Evolutionary conservation across 2,888 invertebrate species (phyloP).

Genomic region (Chironomus riparius): DNA sequence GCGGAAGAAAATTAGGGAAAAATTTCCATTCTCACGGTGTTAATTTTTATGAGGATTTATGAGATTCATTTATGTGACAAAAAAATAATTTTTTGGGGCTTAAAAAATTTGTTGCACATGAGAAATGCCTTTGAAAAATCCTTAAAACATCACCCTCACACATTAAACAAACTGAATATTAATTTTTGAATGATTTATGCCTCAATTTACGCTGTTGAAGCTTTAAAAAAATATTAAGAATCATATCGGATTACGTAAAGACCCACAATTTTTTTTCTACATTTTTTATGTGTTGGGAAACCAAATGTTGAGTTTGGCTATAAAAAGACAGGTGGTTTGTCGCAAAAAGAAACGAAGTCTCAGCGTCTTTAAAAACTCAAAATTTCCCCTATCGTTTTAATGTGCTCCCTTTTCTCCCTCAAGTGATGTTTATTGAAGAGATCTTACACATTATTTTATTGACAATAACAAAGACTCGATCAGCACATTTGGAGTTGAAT

Average conservation of each 20-base stretch:
- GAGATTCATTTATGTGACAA: neutral
- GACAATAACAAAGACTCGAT: neutral
- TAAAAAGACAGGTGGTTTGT: conserved; percentile 27
- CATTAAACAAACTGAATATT: neutral
- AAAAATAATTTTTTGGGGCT: neutral
- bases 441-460: too few species aligned
- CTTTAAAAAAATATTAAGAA: neutral
- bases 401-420: neutral
- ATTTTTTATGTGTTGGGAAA: conserved; percentile 4
- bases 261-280: neutral
- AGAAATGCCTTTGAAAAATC: neutral
- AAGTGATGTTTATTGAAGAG: too few species aligned
- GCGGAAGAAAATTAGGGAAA: neutral
- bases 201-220: neutral
- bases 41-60: conserved; percentile 2
- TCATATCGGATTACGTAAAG: conserved; percentile 19
- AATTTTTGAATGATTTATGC: neutral
- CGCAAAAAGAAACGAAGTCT: conserved; percentile 19
- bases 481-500: neutral
- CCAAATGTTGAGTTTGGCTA: conserved; percentile 14
- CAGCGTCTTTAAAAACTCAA: neutral
- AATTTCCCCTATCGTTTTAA: neutral
- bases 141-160: neutral
- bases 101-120: neutral
- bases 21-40: conserved; percentile 4